Evolutionary conservation across 2,113 vertebrate species (phyloP).

Genomic region (Campylorhamphus procurvoides): DNA sequence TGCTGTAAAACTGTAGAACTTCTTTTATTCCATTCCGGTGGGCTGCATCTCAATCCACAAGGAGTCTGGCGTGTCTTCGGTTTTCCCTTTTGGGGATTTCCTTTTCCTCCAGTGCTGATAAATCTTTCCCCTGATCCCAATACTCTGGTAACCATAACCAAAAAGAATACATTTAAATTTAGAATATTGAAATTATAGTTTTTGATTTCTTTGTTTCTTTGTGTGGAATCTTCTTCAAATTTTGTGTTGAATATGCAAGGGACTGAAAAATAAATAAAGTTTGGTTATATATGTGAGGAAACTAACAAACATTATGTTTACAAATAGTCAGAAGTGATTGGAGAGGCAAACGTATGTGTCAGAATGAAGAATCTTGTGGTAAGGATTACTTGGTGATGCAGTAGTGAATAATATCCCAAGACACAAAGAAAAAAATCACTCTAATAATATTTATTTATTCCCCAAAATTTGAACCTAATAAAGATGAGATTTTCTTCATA

Average conservation of each 20-base stretch:
- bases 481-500: background rate
- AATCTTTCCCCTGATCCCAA: too few relatives aligned
- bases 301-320: background rate
- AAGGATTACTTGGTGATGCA: background rate
- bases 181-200: background rate
- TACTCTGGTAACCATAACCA: background rate
- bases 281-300: background rate
- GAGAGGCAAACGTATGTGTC: background rate
- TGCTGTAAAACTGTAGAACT: too few relatives aligned
- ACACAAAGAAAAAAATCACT: background rate
- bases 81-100: too few relatives aligned
- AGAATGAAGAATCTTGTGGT: background rate
- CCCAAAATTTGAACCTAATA: background rate
- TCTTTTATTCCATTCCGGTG: too few relatives aligned
- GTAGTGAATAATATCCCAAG: background rate
- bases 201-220: background rate
- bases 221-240: background rate
- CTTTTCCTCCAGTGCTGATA: too few relatives aligned
- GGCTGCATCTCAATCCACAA: too few relatives aligned
- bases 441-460: background rate
- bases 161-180: background rate
- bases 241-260: background rate
- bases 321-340: background rate
- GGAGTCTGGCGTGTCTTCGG: too few relatives aligned
- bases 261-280: background rate